Conservation (phyloP, 92 coral and sea anemone species). For the Metridium senile region DNA sequence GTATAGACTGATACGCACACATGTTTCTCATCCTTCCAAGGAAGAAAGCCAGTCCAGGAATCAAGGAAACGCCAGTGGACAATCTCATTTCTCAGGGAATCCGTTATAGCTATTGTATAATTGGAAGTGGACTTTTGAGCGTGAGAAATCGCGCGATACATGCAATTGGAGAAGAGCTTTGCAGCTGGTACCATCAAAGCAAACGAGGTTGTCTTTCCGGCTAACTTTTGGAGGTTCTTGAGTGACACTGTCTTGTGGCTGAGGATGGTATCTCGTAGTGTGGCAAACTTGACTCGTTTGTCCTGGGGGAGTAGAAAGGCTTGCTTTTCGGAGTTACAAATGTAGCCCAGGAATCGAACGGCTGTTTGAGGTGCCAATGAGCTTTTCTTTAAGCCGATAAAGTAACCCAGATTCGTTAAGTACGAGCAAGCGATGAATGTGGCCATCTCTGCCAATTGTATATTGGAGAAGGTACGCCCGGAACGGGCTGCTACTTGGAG, state of each 20-base stretch:
- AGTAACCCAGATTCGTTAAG: conserved; percentile 11
- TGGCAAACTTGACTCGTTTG: not conserved
- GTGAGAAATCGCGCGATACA: conserved; percentile 24
- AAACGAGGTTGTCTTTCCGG: conserved; percentile 16
- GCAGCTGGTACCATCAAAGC: conserved; percentile 46
- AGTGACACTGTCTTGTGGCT: not conserved
- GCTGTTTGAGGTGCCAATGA: not conserved
- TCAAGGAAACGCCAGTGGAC: conserved; percentile 21
- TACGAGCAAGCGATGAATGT: conserved; percentile 20
- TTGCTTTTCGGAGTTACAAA: conserved; percentile 29
- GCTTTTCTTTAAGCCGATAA: not conserved
- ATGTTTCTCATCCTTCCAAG: conserved; percentile 54
- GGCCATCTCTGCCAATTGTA: conserved; percentile 12
- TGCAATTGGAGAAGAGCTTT: conserved; percentile 22
- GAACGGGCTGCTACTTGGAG: not conserved
- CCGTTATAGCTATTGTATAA: not conserved
- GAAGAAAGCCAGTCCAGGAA: conserved; percentile 43
- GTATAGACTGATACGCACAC: conserved; percentile 14
- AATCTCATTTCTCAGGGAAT: conserved; percentile 18
- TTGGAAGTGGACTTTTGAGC: not conserved
- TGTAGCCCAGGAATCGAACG: conserved; percentile 26
- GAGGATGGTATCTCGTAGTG: conserved; percentile 3
- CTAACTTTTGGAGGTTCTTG: conserved; percentile 18
- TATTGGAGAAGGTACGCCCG: not conserved
- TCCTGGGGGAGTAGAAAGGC: conserved; percentile 31